phyloP scores from a whole-genome alignment of 1,140 invertebrate species.

The Magallana angulata region DNA sequence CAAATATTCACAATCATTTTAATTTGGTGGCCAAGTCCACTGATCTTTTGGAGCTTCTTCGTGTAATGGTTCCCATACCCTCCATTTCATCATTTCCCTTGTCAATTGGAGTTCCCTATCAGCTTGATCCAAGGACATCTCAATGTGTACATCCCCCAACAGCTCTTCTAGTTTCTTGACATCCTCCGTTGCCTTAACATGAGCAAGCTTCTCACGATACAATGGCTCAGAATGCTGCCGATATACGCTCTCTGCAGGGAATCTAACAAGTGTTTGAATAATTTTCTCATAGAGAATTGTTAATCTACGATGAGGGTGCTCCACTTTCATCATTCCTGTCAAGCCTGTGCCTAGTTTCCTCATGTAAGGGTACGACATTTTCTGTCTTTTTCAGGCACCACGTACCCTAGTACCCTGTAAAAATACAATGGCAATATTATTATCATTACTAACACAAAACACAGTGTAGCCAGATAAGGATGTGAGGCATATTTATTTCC shows the following conservation, averaged over 20 bases:
- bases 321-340: neutral
- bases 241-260: neutral
- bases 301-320: constrained; percentile 3
- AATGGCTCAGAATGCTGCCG: constrained; percentile 14
- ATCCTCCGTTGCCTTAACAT: neutral
- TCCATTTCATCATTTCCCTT: constrained; percentile 1
- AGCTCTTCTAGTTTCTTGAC: neutral
- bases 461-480: too few relatives aligned
- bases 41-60: constrained; percentile 5
- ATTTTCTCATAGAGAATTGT: constrained; percentile 5
- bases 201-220: neutral
- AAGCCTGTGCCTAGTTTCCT: constrained; percentile 23
- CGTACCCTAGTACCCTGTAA: neutral
- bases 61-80: neutral
- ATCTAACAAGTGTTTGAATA: neutral
- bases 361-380: constrained; percentile 10
- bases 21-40: constrained; percentile 25
- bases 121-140: neutral
- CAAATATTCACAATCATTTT: neutral
- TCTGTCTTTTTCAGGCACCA: neutral
- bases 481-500: too few relatives aligned
- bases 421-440: neutral
- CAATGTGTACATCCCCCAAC: neutral
- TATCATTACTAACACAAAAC: too few relatives aligned
- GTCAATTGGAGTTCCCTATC: neutral